A percentile compares a stretch with the other conserved stretches of the same genome.
Evolutionary conservation across 2,888 invertebrate genomes (phyloP).

Genomic region (Nomada fabriciana): DNA sequence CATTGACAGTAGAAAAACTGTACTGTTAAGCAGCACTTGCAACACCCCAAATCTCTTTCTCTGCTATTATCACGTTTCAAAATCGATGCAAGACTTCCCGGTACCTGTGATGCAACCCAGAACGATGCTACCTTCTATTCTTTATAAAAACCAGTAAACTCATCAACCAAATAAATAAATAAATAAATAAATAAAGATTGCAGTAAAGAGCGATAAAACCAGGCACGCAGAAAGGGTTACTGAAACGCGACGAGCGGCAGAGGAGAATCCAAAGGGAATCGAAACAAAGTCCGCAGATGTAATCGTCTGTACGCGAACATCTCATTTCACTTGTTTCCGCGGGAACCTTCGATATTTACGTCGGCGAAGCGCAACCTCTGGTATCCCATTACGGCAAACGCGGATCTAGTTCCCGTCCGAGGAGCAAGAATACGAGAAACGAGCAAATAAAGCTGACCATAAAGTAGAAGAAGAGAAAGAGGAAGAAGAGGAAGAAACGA

Average conservation of each 20-base stretch:
- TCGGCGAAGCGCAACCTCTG: background rate
- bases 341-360: background rate
- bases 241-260: background rate
- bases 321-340: background rate
- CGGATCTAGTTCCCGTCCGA: conserved; percentile 21
- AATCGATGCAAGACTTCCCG: too few species aligned
- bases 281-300: background rate
- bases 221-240: too few species aligned
- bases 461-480: background rate
- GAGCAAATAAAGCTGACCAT: conserved; percentile 2
- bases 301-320: too few species aligned
- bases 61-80: too few species aligned
- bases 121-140: too few species aligned
- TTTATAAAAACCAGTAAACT: too few species aligned
- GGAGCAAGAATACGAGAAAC: conserved; percentile 1
- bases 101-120: too few species aligned
- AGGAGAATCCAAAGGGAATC: background rate
- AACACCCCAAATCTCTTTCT: too few species aligned
- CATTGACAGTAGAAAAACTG: too few species aligned
- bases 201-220: background rate
- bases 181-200: too few species aligned
- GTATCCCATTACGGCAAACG: conserved; percentile 17
- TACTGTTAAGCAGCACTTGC: too few species aligned
- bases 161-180: too few species aligned
- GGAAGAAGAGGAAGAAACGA: conserved; percentile 25